Percentiles rank a stretch among this genome's conserved stretches.
phyloP scores from a whole-genome alignment of 1,140 invertebrate species.

The Zaprionus ornatus region DNA sequence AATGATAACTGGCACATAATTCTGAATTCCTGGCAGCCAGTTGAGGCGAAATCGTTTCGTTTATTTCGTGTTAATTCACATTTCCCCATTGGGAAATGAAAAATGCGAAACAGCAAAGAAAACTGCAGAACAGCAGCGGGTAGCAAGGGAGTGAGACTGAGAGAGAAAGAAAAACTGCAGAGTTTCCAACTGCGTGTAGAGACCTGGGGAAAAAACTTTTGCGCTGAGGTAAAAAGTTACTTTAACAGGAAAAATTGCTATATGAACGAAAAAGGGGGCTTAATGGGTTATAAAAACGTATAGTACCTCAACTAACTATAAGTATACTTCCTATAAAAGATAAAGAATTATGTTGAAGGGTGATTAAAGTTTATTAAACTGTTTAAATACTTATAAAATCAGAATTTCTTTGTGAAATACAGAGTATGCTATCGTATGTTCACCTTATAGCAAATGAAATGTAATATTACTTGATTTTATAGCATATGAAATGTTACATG shows the following conservation, averaged over 20 bases:
- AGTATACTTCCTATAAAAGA: background rate
- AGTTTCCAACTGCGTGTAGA: background rate
- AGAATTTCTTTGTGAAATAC: background rate
- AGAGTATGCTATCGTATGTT: too few species aligned
- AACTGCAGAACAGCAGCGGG: background rate
- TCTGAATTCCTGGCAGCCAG: conserved; percentile 40
- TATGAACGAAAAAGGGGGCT: background rate
- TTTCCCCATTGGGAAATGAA: conserved; percentile 24
- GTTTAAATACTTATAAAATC: background rate
- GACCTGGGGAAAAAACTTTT: background rate
- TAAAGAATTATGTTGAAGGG: background rate
- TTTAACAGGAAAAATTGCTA: background rate
- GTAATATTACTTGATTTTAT: too few species aligned
- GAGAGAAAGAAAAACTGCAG: background rate
- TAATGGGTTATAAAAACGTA: background rate
- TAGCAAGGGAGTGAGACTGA: background rate
- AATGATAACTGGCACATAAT: conserved; percentile 72
- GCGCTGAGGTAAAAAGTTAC: background rate
- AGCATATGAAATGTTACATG: too few species aligned
- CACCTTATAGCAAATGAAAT: too few species aligned
- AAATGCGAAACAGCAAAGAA: conserved; percentile 30
- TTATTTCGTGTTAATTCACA: conserved; percentile 52
- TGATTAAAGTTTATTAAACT: background rate
- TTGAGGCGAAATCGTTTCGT: conserved; percentile 33
- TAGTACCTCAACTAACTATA: background rate